A percentile compares a stretch with the other conserved stretches of the same genome.
phyloP scores from a whole-genome alignment of 2,797 vertebrate species.

The Rhabdophis nuchalis region DNA sequence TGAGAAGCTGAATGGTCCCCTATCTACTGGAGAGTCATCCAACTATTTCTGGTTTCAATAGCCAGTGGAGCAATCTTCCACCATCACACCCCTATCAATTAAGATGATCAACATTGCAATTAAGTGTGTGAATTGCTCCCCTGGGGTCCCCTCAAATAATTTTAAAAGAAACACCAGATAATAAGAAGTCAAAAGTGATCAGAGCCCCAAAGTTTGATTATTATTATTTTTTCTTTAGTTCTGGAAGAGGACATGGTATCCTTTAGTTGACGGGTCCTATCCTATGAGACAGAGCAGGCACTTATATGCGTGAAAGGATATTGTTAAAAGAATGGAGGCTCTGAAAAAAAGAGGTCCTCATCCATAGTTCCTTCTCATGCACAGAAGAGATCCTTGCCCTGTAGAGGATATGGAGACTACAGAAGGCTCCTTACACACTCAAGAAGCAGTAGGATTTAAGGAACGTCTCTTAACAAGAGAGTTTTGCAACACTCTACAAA shows the following conservation, averaged over 20 bases:
- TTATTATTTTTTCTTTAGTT: not conserved
- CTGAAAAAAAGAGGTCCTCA: slow-evolving; percentile 1
- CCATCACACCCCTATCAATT: not conserved
- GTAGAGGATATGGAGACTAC: not conserved
- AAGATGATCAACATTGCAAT: not conserved
- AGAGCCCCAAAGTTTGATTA: not conserved
- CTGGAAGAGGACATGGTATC: not conserved
- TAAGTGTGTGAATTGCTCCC: not conserved
- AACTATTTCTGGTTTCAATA: not conserved
- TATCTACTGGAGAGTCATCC: not conserved
- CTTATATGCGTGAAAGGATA: slow-evolving; percentile 16
- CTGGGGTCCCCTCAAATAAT: not conserved
- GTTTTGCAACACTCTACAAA: not conserved
- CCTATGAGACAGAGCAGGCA: not conserved
- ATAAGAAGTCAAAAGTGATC: not conserved
- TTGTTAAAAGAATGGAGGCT: not conserved
- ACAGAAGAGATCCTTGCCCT: slow-evolving; percentile 25
- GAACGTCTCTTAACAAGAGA: not conserved
- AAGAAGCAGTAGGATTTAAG: not conserved
- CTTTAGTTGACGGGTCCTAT: not conserved
- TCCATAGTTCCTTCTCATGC: slow-evolving; percentile 11
- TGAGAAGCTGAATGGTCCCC: not conserved
- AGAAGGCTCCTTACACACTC: not conserved
- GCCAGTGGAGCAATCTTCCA: not conserved
- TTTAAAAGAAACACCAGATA: not conserved